Base-by-base conservation (phyloP, 2,888 invertebrate species). In the Hydropsyche betteni region DNA sequence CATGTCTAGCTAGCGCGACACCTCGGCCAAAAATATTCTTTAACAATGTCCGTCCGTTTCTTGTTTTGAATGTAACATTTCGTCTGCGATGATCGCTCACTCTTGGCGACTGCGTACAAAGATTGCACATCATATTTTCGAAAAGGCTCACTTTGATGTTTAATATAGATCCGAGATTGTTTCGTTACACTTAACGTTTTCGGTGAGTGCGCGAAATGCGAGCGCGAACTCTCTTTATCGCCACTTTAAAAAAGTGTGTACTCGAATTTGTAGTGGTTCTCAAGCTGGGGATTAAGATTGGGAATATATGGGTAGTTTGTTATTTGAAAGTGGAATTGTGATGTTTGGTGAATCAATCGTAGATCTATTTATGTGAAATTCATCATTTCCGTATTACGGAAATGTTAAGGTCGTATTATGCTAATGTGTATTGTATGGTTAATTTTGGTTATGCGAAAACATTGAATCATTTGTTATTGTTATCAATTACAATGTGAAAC, bases 111-210 rank as follows among this genome's bases (percentile, higher is more conserved):
- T 8, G n/a, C 5, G n/a, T 55, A 75, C 52, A 68, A 72, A 34
- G 68, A 76, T 73, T 73, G 71, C 73, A 76, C 73, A 64, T 53
- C 24, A 24, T 69, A 73, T 55, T 73, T 72, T 76, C 68, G 55
- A 76, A 72, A 72, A 55, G 75, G 72, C 68, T 72, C 52, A 38
- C 72, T 76, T 76, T 73, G 58, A 68, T 55, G 73, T 71, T 68
- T 69, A 72, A 73, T 73, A 68, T 69, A 72, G 68, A 76, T 55
- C 58, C 55, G 68, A 64, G 34, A 64, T 64, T 24, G 34, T 58
- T 58, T 58, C 24, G 24, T 58, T 24, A 58, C 24, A 58, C 58
- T 24, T 58, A 58, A 58, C 24, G 58, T 24, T 44, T 44, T 44
- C 44, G 44, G 10, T 44, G 44, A 44, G 44, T 44, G 44, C 44